Evolutionary conservation across 2,113 vertebrate genomes (phyloP).

Genomic region (Heteronetta atricapilla): DNA sequence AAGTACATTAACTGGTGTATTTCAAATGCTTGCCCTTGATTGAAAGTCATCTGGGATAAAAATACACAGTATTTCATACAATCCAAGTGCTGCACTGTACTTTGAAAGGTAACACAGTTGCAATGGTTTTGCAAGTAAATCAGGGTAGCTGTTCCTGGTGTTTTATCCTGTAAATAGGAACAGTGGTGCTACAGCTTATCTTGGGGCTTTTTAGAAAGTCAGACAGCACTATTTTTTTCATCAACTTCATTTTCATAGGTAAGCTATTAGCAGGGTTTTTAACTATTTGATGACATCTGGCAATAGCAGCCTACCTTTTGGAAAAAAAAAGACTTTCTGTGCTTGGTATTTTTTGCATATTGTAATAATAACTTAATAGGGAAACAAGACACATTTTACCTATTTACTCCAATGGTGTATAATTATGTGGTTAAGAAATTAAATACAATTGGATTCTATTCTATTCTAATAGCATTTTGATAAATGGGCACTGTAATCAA

Average conservation of each 20-base stretch:
- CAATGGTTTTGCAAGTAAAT: background rate
- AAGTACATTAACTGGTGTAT: background rate
- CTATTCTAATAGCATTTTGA: background rate
- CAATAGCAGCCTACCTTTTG: background rate
- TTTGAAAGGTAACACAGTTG: background rate
- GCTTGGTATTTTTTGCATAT: background rate
- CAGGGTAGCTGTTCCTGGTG: background rate
- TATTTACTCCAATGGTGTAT: background rate
- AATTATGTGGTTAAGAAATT: background rate
- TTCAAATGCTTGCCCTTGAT: background rate
- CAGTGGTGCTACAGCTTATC: background rate
- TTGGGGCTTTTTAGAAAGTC: background rate
- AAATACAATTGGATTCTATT: background rate
- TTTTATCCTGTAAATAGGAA: background rate
- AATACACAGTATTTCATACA: background rate
- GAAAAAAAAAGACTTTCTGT: background rate
- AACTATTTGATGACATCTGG: background rate
- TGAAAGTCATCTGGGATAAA: background rate
- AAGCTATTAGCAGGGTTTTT: background rate
- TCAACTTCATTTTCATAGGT: background rate
- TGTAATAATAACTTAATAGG: background rate
- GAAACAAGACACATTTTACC: background rate
- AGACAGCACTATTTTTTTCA: background rate
- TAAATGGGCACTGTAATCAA: constrained; percentile 8
- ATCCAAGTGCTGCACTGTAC: background rate